Percentiles rank a stretch among this genome's conserved stretches.
phyloP scores from a whole-genome alignment of 2,888 invertebrate species.

The Chrysodeixis includens region DNA sequence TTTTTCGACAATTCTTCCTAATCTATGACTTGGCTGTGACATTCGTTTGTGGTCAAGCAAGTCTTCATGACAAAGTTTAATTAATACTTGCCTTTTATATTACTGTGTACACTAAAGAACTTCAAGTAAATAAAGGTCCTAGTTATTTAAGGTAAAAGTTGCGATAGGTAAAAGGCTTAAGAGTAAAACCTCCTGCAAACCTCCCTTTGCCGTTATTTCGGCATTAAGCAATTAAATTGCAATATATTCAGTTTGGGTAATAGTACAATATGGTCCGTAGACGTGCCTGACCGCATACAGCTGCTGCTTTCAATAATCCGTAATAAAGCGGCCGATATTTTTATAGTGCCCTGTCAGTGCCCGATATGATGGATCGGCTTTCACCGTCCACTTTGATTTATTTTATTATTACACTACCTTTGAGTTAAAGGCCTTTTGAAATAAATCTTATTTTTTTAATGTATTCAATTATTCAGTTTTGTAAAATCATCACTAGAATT shows the following conservation, averaged over 20 bases:
- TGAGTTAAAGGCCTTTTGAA: conserved; percentile 14
- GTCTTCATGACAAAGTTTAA: background rate
- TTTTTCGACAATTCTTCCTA: conserved; percentile 11
- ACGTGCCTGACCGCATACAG: conserved; percentile 43
- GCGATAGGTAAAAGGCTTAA: no score
- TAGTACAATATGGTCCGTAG: conserved; percentile 20
- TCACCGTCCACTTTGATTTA: conserved; percentile 70
- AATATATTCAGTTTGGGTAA: conserved; percentile 15
- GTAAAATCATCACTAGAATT: no score
- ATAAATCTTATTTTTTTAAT: background rate
- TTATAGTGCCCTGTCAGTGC: conserved; percentile 56
- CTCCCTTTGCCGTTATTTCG: conserved; percentile 10
- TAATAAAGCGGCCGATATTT: conserved; percentile 65
- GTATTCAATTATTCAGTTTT: no score
- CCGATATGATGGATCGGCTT: conserved; percentile 70
- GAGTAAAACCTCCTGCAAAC: no score
- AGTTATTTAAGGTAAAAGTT: no score
- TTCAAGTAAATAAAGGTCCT: no score
- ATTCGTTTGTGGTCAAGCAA: conserved; percentile 10
- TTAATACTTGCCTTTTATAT: no score
- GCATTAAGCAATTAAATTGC: conserved; percentile 28
- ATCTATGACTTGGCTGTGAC: conserved; percentile 9
- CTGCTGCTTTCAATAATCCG: conserved; percentile 58
- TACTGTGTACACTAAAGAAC: no score
- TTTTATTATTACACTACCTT: conserved; percentile 63